Evolutionary conservation across 1,140 invertebrate genomes (phyloP).

Genomic region (Tetramorium parvispinum): DNA sequence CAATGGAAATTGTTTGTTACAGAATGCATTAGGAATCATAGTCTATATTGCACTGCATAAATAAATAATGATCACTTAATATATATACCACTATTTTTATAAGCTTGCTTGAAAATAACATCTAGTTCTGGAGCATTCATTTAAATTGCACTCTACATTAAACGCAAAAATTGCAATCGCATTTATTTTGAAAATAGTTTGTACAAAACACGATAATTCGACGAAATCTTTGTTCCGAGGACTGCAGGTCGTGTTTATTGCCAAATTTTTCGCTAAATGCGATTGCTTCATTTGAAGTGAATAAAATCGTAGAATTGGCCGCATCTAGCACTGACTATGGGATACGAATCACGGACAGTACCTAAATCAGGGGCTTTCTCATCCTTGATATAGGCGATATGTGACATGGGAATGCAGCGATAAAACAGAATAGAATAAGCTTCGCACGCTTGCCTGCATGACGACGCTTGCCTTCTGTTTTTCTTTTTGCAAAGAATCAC

Average conservation of each 20-base stretch:
- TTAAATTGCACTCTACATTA: conserved; percentile 34
- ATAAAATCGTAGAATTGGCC: neutral
- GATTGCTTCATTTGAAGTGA: neutral
- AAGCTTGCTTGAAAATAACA: conserved; percentile 40
- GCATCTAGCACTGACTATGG: neutral
- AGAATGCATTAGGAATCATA: conserved; percentile 3
- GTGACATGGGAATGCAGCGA: neutral
- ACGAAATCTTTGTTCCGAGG: neutral
- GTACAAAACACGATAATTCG: conserved; percentile 6
- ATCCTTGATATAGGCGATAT: neutral
- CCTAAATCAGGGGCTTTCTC: neutral
- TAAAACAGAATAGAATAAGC: conserved; percentile 78
- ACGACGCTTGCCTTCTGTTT: conserved; percentile 85
- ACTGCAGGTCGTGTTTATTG: neutral
- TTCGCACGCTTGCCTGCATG: conserved; percentile 84
- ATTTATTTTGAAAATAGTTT: neutral
- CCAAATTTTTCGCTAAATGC: conserved; percentile 4
- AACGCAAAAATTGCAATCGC: neutral
- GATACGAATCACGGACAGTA: neutral
- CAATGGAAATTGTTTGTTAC: neutral
- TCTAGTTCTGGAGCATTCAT: conserved; percentile 4
- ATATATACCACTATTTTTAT: conserved; percentile 16
- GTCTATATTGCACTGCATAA: neutral
- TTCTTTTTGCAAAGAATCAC: conserved; percentile 83
- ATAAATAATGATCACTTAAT: conserved; percentile 16